phyloP scores from a whole-genome alignment of 2,113 vertebrate species.

The Origma solitaria region DNA sequence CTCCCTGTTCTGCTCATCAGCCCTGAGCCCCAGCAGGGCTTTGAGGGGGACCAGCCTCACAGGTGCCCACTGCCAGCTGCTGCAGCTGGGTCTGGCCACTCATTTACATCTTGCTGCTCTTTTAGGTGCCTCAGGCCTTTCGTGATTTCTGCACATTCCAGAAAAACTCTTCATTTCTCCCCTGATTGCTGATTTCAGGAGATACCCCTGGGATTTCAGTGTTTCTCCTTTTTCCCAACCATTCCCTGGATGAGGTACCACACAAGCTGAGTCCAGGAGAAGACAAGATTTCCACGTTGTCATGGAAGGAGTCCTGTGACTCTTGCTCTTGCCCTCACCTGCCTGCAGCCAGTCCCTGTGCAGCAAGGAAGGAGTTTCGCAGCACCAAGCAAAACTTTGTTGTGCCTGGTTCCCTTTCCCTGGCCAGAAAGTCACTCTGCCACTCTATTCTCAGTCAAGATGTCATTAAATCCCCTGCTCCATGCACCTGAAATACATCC shows the following conservation, averaged over 20 bases:
- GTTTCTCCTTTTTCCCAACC: not conserved
- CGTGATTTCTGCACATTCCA: not conserved
- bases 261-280: not conserved
- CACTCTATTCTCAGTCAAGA: not conserved
- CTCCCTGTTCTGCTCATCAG: not conserved
- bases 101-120: not conserved
- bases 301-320: not conserved
- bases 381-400: not conserved
- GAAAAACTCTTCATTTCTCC: not conserved
- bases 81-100: not conserved
- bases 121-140: not conserved
- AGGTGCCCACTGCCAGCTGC: not conserved
- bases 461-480: not conserved
- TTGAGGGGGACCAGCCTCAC: fast-evolving
- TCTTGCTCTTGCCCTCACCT: not conserved
- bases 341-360: not conserved
- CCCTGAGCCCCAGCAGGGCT: not conserved
- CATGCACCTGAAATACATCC: not conserved
- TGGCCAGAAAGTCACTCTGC: not conserved
- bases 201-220: not conserved
- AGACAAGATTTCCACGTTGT: not conserved
- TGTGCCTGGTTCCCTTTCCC: not conserved
- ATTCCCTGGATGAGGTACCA: not conserved
- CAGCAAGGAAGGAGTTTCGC: not conserved
- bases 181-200: not conserved